These are phyloP conservation scores for Chionomys nivalis DNA, from an alignment of 2,113 vertebrate genomes.

Conservation along the genomic window DNA sequence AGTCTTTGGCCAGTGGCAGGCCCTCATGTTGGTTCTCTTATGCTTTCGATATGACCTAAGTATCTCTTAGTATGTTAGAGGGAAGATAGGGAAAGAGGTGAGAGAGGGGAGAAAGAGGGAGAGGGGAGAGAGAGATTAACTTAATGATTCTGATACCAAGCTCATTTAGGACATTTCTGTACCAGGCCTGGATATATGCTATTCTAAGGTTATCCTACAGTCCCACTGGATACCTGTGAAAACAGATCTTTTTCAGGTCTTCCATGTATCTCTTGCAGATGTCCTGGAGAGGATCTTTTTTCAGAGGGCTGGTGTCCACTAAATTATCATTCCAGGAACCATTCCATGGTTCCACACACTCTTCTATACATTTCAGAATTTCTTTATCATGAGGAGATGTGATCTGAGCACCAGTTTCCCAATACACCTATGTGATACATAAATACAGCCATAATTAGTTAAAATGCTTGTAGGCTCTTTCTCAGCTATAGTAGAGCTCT, in stretches of 20 bases:
- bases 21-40: background rate
- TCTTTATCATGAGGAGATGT: constrained; percentile 93
- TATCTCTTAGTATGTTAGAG: background rate
- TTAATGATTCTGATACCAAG: background rate
- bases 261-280: constrained; percentile 92
- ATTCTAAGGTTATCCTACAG: background rate
- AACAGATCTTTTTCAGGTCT: constrained; percentile 92
- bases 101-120: rapidly evolving
- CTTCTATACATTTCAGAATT: constrained; percentile 92
- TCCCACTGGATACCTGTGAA: constrained; percentile 88
- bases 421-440: constrained; percentile 90
- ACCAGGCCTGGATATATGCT: background rate
- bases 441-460: constrained; percentile 54
- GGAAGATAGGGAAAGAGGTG: background rate
- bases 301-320: constrained; percentile 88
- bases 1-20: background rate
- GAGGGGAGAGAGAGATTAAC: background rate
- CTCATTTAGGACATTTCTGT: background rate
- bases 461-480: constrained; percentile 40
- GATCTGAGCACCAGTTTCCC: constrained; percentile 96
- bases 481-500: constrained; percentile 17
- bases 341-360: constrained; percentile 93
- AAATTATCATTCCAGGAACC: constrained; percentile 93
- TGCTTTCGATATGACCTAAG: background rate
- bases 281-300: constrained; percentile 90